phyloP scores from a whole-genome alignment of 2,113 vertebrate species.

The Heterochromis multidens region DNA sequence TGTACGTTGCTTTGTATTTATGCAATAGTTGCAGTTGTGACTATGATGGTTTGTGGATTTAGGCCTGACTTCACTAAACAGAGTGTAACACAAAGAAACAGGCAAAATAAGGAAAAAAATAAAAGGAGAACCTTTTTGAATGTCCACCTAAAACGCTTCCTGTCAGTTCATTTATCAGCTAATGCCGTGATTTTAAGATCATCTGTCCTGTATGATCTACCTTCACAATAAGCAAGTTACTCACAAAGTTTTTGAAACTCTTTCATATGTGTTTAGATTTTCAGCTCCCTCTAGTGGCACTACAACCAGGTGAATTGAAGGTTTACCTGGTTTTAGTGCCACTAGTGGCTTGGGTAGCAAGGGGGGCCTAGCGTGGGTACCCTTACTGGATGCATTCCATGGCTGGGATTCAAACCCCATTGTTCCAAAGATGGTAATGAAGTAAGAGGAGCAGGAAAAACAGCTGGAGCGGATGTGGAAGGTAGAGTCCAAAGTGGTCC shows the following conservation, averaged over 20 bases:
- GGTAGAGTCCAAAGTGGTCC: background rate
- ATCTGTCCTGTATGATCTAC: too few species aligned
- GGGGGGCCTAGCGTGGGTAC: background rate
- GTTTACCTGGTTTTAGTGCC: too few species aligned
- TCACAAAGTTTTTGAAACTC: background rate
- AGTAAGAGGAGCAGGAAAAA: background rate
- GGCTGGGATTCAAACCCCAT: background rate
- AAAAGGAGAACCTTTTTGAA: constrained; percentile 69
- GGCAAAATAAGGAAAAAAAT: constrained; percentile 51
- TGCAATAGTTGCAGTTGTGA: constrained; percentile 70
- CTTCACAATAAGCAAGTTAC: too few species aligned
- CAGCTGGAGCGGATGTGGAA: background rate
- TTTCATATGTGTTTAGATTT: background rate
- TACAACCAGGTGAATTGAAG: background rate
- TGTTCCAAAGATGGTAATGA: background rate
- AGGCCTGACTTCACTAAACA: constrained; percentile 64
- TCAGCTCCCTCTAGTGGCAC: background rate
- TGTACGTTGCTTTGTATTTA: constrained; percentile 76
- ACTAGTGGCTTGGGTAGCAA: background rate
- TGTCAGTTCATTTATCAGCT: background rate
- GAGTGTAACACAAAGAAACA: constrained; percentile 63
- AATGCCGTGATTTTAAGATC: background rate
- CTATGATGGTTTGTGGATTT: constrained; percentile 70
- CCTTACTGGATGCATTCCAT: background rate
- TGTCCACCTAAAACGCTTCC: constrained; percentile 50